Evolutionary conservation across 2,888 invertebrate species (phyloP).

Genomic region (Eupithecia pulchellata): DNA sequence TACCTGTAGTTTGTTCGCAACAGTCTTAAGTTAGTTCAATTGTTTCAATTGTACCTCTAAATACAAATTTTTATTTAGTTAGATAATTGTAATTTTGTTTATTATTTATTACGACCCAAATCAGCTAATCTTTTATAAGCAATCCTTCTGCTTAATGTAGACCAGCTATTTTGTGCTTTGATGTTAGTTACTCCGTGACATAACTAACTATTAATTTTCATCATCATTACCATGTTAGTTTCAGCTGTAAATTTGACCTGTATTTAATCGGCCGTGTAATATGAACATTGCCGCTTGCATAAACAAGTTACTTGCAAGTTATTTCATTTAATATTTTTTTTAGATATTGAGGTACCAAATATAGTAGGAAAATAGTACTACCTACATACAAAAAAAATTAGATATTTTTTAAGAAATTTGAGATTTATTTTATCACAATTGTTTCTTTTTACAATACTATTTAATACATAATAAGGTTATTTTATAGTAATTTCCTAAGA

Average conservation of each 20-base stretch:
- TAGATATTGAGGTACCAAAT: background rate
- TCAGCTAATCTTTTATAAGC: background rate
- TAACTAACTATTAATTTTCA: conserved; percentile 77
- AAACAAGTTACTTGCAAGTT: background rate
- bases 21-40: no score
- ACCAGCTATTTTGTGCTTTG: background rate
- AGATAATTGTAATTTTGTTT: no score
- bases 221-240: conserved; percentile 75
- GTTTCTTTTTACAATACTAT: no score
- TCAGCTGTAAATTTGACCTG: conserved; percentile 46
- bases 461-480: no score
- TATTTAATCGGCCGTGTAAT: conserved; percentile 35
- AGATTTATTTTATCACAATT: no score
- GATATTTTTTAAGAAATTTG: no score
- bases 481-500: no score
- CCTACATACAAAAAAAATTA: no score
- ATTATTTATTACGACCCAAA: no score
- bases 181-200: conserved; percentile 70
- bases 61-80: no score
- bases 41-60: no score
- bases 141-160: background rate
- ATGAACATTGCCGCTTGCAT: conserved; percentile 13
- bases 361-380: background rate
- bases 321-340: background rate
- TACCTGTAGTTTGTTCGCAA: no score